Percentiles rank a stretch among this genome's conserved stretches.
These are phyloP conservation scores for Pogona vitticeps DNA, from an alignment of 2,113 vertebrate species.

Conservation along the genomic window DNA sequence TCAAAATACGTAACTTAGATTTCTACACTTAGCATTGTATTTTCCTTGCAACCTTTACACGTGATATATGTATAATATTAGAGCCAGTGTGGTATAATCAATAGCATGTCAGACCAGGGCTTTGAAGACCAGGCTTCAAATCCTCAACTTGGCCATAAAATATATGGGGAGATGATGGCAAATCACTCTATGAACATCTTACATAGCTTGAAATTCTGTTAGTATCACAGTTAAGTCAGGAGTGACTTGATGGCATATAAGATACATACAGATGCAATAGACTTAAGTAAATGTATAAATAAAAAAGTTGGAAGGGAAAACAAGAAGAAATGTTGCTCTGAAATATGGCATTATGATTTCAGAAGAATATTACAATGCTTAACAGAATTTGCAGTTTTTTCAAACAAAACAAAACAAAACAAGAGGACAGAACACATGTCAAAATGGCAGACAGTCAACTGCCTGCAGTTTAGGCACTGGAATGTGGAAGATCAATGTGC, in stretches of 20 bases:
- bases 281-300: not conserved
- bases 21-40: not conserved
- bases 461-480: not conserved
- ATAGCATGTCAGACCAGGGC: too few relatives aligned
- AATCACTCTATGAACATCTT: too few relatives aligned
- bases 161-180: too few relatives aligned
- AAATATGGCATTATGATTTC: not conserved
- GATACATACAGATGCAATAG: too few relatives aligned
- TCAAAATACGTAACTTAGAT: not conserved
- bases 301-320: not conserved
- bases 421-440: not conserved
- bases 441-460: not conserved
- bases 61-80: too few relatives aligned
- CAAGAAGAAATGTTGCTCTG: not conserved
- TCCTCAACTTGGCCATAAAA: too few relatives aligned
- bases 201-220: too few relatives aligned
- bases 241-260: too few relatives aligned
- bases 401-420: not conserved
- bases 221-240: too few relatives aligned
- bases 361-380: not conserved
- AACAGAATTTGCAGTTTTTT: not conserved
- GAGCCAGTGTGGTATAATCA: accelerated
- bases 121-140: too few relatives aligned
- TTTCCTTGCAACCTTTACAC: not conserved
- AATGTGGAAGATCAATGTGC: not conserved